phyloP scores from a whole-genome alignment of 2,113 vertebrate genomes.

The Cynopterus brachyotis region DNA sequence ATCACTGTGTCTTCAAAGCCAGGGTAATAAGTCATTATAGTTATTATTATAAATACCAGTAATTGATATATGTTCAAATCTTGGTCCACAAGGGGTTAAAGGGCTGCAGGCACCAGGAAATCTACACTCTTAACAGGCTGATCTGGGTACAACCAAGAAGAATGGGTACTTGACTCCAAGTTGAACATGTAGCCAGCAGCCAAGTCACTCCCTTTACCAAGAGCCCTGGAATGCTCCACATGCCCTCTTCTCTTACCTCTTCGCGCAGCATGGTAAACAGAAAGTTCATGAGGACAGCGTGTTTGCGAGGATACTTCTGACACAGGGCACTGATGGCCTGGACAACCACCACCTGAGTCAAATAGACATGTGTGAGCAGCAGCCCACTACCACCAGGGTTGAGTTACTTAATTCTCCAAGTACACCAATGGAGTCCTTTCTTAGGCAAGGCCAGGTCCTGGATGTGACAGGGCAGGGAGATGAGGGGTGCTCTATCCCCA shows the following conservation, averaged over 20 bases:
- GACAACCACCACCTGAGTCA: conserved; percentile 87
- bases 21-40: not conserved
- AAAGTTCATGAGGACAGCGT: conserved; percentile 88
- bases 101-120: not conserved
- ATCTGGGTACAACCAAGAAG: too few relatives aligned
- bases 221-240: accelerated
- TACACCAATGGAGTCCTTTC: not conserved
- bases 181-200: not conserved
- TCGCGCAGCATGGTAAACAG: conserved; percentile 90
- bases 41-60: not conserved
- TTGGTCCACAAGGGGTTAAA: not conserved
- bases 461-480: not conserved
- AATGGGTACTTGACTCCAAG: not conserved
- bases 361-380: not conserved
- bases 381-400: accelerated
- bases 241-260: conserved; percentile 80
- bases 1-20: not conserved
- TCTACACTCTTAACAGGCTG: not conserved
- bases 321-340: conserved; percentile 89
- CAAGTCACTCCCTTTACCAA: not conserved
- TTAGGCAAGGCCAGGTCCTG: not conserved
- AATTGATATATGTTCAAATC: not conserved
- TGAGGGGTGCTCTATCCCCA: too few relatives aligned
- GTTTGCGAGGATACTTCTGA: conserved; percentile 90
- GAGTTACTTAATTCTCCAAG: not conserved